Conservation (phyloP, 2,797 vertebrate species). For the Microctenopoma steveboyesi region DNA sequence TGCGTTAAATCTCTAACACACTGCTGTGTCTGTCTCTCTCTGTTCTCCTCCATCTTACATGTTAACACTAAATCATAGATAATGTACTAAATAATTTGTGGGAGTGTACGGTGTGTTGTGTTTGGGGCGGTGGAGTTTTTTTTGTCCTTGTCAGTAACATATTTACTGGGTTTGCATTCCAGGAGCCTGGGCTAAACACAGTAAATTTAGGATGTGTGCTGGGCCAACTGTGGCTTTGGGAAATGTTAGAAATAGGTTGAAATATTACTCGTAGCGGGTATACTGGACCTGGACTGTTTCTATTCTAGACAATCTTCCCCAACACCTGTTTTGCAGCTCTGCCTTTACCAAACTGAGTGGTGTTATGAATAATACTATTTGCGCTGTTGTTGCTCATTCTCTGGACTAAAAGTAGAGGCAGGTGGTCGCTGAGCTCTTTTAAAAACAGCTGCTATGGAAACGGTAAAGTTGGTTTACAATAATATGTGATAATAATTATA, state of each 20-base stretch:
- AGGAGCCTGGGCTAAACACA: slow-evolving; percentile 78
- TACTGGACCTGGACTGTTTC: slow-evolving; percentile 66
- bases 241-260: slow-evolving; percentile 73
- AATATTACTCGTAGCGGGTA: slow-evolving; percentile 55
- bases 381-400: slow-evolving; percentile 49
- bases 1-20: slow-evolving; percentile 19
- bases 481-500: too few relatives aligned
- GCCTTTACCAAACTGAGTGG: slow-evolving; percentile 50
- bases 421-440: slow-evolving; percentile 20
- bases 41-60: slow-evolving; percentile 7
- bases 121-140: slow-evolving; percentile 55
- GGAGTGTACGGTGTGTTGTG: slow-evolving; percentile 30
- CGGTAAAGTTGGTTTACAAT: too few relatives aligned
- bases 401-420: slow-evolving; percentile 40
- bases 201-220: slow-evolving; percentile 77
- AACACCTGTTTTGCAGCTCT: slow-evolving; percentile 60
- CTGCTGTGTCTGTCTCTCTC: slow-evolving; percentile 4
- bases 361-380: slow-evolving; percentile 40
- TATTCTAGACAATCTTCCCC: slow-evolving; percentile 4
- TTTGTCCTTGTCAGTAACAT: slow-evolving; percentile 74
- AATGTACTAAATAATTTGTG: slow-evolving; percentile 17
- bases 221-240: slow-evolving; percentile 58
- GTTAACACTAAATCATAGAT: slow-evolving; percentile 27
- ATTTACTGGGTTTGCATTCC: slow-evolving; percentile 83
- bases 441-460: slow-evolving; percentile 17